Percentiles rank a stretch among this genome's conserved stretches.
Evolutionary conservation across 2,888 invertebrate species (phyloP).

Genomic region (Teinopalpus imperialis): DNA sequence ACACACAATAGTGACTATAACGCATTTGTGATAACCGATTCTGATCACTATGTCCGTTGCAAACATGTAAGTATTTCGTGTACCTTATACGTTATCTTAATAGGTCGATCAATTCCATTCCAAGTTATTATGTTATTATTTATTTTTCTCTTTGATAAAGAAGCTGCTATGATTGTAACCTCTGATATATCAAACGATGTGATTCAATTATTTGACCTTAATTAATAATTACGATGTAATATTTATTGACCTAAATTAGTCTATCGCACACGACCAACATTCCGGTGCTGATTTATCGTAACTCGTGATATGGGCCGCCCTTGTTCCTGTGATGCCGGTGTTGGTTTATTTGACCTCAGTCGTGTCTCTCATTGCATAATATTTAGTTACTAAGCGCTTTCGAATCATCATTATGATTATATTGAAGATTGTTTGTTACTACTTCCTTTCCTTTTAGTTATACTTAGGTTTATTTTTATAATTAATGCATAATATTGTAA

Average conservation of each 20-base stretch:
- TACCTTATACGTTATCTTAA: constrained; percentile 14
- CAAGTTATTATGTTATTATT: constrained; percentile 9
- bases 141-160: neutral
- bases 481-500: no score
- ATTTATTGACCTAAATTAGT: constrained; percentile 28
- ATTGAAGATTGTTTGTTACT: no score
- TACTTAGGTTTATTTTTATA: no score
- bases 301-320: constrained; percentile 22
- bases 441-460: no score
- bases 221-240: constrained; percentile 24
- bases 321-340: constrained; percentile 13
- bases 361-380: no score
- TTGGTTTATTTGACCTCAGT: constrained; percentile 4
- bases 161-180: constrained; percentile 1
- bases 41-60: no score
- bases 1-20: no score
- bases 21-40: no score
- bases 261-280: constrained; percentile 13
- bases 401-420: no score
- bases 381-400: no score
- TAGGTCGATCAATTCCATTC: constrained; percentile 15
- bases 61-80: no score
- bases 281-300: constrained; percentile 21
- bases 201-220: constrained; percentile 24
- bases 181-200: constrained; percentile 5